Base-by-base conservation (phyloP, 2,888 invertebrate species). In the Thera obeliscata region DNA sequence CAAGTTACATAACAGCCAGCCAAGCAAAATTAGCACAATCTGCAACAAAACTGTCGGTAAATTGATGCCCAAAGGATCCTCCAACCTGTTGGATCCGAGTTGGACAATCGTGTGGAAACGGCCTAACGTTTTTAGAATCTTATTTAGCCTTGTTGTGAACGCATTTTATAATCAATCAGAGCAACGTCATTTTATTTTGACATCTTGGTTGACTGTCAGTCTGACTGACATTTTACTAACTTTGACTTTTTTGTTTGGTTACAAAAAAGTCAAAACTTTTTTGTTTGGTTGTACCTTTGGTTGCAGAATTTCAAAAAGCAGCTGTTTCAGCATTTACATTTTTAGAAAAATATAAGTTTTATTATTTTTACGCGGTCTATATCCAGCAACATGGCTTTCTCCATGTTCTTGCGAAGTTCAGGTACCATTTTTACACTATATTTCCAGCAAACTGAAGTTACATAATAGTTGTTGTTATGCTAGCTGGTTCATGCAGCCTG, bases 391-490 rank as follows among this genome's bases (percentile, higher is more conserved):
- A 94, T 94, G 93, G 89, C 93, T 54, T 86, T 92, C 69, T 93
- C 93, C 5, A 88, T 89, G 86, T 87, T 93, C 61, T 79, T 91
- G 61, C 90, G 92, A 67, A 78, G 83, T 69, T 78, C 90, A 87
- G 92, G 93, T 93, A 88, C 74, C 57, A 65, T 64, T 68, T n/a
- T 66, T 74, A 70, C 58, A 35, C 69, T 67, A 3, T 52, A 33
- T 60, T 12, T 5, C 3, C 33, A n/a, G 36, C 41, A 60, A 59
- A 46, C 36, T 46, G 12, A 4, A 41, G 81, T 91, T 90, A 90
- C 87, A 92, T 90, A 88, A 89, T 83, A 80, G 65, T 75, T 85
- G 76, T 81, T 73, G 68, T 22, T 66, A 67, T 49, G 67, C 52
- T 57, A n/a, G 52, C 50, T 59, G 50, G 3, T 48, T 5, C 50